Percentiles rank a stretch among this genome's conserved stretches.
Conservation (phyloP, 2,797 vertebrate species). For the Brachymystax lenok region DNA sequence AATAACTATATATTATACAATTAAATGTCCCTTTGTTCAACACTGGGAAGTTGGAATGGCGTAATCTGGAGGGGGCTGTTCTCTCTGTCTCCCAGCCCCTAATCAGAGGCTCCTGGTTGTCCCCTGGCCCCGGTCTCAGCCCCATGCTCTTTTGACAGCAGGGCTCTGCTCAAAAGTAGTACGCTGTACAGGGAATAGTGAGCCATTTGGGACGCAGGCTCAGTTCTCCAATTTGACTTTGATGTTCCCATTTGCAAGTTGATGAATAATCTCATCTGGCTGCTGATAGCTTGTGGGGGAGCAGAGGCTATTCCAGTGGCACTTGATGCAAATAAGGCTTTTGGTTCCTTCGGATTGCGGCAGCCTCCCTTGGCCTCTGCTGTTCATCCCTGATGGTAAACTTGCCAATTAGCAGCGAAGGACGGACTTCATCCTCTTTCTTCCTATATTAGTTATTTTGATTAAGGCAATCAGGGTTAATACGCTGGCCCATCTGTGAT, state of each 20-base stretch:
- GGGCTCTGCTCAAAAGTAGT: neutral
- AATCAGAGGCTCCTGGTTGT: constrained; percentile 35
- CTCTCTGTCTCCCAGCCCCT: constrained; percentile 14
- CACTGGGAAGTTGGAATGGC: neutral
- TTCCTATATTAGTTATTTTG: constrained; percentile 67
- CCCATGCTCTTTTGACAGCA: constrained; percentile 53
- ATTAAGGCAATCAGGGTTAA: constrained; percentile 79
- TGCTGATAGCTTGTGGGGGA: constrained; percentile 78
- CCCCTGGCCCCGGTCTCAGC: constrained; percentile 38
- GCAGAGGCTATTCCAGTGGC: constrained; percentile 71
- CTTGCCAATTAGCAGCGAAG: constrained; percentile 76
- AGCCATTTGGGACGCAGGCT: neutral
- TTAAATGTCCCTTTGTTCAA: constrained; percentile 16
- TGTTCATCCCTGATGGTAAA: constrained; percentile 70
- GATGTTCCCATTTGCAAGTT: constrained; percentile 83
- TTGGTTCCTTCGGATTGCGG: constrained; percentile 60
- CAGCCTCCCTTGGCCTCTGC: constrained; percentile 70
- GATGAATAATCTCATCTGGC: constrained; percentile 82
- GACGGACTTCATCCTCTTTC: constrained; percentile 3
- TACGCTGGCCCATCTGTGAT: constrained; percentile 67
- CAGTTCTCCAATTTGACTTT: constrained; percentile 79
- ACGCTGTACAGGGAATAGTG: neutral
- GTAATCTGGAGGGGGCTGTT: constrained; percentile 24
- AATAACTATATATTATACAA: constrained; percentile 3
- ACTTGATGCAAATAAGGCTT: constrained; percentile 72